phyloP scores from a whole-genome alignment of 2,113 vertebrate species.

The Ictalurus furcatus region DNA sequence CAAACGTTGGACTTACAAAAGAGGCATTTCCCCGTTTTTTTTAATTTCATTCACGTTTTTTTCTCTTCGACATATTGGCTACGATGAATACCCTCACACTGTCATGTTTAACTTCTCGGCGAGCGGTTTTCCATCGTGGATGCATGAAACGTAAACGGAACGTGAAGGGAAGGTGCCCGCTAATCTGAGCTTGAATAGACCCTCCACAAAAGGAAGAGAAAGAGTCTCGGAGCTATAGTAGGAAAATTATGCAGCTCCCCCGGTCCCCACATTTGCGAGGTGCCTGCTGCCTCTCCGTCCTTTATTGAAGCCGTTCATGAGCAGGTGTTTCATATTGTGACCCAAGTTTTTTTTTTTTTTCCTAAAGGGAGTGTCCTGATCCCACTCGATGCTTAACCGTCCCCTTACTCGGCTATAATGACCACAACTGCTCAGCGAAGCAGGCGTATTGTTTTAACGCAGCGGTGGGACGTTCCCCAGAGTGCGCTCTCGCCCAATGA shows the following conservation, averaged over 20 bases:
- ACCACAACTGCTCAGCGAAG: slow-evolving; percentile 44
- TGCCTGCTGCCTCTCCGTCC: slow-evolving; percentile 63
- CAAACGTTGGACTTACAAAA: slow-evolving; percentile 59
- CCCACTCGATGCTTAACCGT: slow-evolving; percentile 60
- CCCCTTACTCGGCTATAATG: slow-evolving; percentile 50
- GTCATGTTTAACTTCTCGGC: slow-evolving; percentile 17
- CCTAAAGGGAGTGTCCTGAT: slow-evolving; percentile 57
- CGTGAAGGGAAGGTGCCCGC: slow-evolving; percentile 33
- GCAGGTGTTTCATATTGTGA: slow-evolving; percentile 74
- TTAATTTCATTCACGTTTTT: slow-evolving; percentile 58
- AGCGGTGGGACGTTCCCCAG: slow-evolving; percentile 59
- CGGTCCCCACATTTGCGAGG: slow-evolving; percentile 51
- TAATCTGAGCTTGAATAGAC: slow-evolving; percentile 58
- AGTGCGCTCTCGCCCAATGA: slow-evolving; percentile 59
- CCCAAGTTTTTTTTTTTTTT: slow-evolving; percentile 67
- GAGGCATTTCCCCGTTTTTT: slow-evolving; percentile 55
- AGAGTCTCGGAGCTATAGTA: slow-evolving; percentile 41
- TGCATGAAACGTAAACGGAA: slow-evolving; percentile 2
- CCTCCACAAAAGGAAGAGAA: slow-evolving; percentile 45
- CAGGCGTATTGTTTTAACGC: slow-evolving; percentile 66
- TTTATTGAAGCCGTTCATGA: slow-evolving; percentile 65
- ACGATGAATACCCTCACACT: not conserved
- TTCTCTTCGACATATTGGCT: slow-evolving; percentile 56
- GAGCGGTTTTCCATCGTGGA: slow-evolving; percentile 1
- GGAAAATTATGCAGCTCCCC: slow-evolving; percentile 40